phyloP scores from a whole-genome alignment of 2,797 vertebrate genomes.

The Danio choprae region DNA sequence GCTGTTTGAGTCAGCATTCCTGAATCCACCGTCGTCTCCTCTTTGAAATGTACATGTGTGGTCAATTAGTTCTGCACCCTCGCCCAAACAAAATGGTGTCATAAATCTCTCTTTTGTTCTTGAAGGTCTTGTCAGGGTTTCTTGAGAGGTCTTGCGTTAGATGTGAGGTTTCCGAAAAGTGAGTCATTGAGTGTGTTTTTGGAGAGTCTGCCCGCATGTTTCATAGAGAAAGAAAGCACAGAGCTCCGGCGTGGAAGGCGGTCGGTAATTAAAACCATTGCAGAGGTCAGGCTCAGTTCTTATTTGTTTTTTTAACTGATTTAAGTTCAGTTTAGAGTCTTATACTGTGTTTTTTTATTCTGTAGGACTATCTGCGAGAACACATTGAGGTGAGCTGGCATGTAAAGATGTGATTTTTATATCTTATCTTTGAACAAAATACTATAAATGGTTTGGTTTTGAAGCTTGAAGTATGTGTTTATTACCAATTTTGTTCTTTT shows the following conservation, averaged over 20 bases:
- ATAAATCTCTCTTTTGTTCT: slow-evolving; percentile 34
- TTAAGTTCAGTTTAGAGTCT: slow-evolving; percentile 23
- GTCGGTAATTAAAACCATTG: slow-evolving; percentile 84
- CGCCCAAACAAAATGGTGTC: not conserved
- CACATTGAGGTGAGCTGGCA: slow-evolving; percentile 87
- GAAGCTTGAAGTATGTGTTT: not conserved
- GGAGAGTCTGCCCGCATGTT: slow-evolving; percentile 89
- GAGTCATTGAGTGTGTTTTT: slow-evolving; percentile 79
- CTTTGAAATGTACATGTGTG: slow-evolving; percentile 24
- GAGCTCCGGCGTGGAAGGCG: slow-evolving; percentile 87
- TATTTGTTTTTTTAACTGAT: not conserved
- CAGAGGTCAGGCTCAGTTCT: slow-evolving; percentile 80
- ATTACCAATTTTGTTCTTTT: slow-evolving; percentile 2
- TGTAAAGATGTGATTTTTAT: not conserved
- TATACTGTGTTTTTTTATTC: slow-evolving; percentile 17
- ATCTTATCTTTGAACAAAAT: not conserved
- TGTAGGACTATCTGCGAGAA: slow-evolving; percentile 91
- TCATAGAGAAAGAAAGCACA: slow-evolving; percentile 91
- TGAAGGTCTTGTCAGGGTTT: slow-evolving; percentile 84
- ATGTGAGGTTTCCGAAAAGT: slow-evolving; percentile 82
- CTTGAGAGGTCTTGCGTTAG: slow-evolving; percentile 85
- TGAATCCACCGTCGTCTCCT: slow-evolving; percentile 12
- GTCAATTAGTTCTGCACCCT: slow-evolving; percentile 24
- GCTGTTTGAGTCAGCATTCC: slow-evolving; percentile 22
- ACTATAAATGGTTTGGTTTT: not conserved